Conservation (phyloP, 2,797 vertebrate species). For the Hydrolagus colliei region DNA sequence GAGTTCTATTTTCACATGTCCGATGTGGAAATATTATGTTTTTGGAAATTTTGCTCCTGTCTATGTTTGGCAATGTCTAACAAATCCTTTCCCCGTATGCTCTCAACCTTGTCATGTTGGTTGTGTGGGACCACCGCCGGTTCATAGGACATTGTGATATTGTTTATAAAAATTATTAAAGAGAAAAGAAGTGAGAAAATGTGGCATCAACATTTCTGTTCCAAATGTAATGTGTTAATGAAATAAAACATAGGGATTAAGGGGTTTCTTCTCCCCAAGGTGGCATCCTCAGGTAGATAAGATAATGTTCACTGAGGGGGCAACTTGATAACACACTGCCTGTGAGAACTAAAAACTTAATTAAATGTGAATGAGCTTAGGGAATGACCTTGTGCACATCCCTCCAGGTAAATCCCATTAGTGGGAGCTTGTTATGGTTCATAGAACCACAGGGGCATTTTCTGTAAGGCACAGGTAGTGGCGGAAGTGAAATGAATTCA, state of each 20-base stretch:
- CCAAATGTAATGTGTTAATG: not conserved
- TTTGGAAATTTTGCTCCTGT: no score
- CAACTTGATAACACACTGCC: not conserved
- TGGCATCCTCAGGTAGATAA: not conserved
- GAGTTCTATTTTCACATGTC: not conserved
- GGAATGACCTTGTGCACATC: constrained; percentile 14
- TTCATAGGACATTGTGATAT: no score
- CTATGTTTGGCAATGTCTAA: no score
- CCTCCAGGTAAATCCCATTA: not conserved
- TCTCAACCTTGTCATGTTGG: no score
- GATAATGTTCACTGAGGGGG: not conserved
- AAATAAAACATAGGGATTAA: not conserved
- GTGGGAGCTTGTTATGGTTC: not conserved
- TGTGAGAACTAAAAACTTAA: constrained; percentile 22
- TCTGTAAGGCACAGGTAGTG: not conserved
- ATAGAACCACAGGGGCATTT: not conserved
- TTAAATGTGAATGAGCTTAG: constrained; percentile 14
- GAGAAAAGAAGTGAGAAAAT: not conserved
- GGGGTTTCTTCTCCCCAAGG: not conserved
- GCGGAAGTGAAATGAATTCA: not conserved
- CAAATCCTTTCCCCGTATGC: no score
- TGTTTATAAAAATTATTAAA: not conserved
- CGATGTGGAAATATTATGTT: no score
- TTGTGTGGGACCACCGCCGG: no score
- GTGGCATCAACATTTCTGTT: not conserved